Evolutionary conservation across 2,888 invertebrate species (phyloP).

Genomic region (Nomada lathburiana): DNA sequence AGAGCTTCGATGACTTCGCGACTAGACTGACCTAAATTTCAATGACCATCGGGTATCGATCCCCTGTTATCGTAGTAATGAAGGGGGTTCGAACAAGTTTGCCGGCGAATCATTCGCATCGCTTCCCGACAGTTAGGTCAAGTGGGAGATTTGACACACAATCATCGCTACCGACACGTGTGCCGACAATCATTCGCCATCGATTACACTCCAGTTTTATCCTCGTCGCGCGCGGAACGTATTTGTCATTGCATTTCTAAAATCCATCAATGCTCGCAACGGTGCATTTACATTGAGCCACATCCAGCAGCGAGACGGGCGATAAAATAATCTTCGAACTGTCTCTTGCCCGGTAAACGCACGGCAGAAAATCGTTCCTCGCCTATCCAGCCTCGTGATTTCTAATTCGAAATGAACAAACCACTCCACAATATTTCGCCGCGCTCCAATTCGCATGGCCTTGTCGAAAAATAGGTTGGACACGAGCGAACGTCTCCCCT

Average conservation of each 20-base stretch:
- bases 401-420: slow-evolving; percentile 26
- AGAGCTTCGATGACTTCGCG: slow-evolving; percentile 58
- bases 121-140: slow-evolving; percentile 65
- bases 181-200: slow-evolving; percentile 37
- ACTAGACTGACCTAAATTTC: slow-evolving; percentile 66
- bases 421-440: slow-evolving; percentile 4
- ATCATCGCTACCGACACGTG: slow-evolving; percentile 40
- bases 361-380: background rate
- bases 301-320: too few relatives aligned
- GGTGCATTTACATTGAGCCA: background rate
- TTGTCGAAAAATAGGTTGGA: slow-evolving; percentile 10
- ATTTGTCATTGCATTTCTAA: background rate
- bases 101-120: slow-evolving; percentile 63
- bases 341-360: background rate
- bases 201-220: slow-evolving; percentile 12
- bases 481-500: background rate
- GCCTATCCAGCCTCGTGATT: background rate
- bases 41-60: slow-evolving; percentile 69
- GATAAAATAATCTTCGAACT: background rate
- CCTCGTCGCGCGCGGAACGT: background rate
- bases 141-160: slow-evolving; percentile 68
- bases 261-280: background rate
- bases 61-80: slow-evolving; percentile 58
- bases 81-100: slow-evolving; percentile 67
- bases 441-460: slow-evolving; percentile 15